Conservation (phyloP, 2,888 invertebrate genomes). For the Tipula helvola region DNA sequence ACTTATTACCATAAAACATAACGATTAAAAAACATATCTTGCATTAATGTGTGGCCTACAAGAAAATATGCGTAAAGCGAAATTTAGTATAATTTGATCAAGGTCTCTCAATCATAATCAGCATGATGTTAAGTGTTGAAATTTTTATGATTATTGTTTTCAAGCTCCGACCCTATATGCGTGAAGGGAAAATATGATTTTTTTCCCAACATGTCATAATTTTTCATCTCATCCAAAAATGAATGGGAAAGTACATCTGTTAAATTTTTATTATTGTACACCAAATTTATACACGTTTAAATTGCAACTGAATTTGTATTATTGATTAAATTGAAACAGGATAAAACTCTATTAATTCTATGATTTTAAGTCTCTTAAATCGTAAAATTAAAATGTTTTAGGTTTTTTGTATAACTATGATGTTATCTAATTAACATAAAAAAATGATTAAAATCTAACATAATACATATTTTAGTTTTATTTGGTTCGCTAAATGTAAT, state of each 20-base stretch:
- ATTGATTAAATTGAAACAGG: neutral
- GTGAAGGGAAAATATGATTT: neutral
- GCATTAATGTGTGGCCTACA: neutral
- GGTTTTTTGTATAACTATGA: neutral
- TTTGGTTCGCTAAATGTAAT: neutral
- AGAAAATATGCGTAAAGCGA: neutral
- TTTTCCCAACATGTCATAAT: neutral
- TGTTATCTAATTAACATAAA: neutral
- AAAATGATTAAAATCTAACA: neutral
- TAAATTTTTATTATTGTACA: neutral
- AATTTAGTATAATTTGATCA: neutral
- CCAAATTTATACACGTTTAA: neutral
- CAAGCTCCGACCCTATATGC: neutral
- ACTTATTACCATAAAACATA: neutral
- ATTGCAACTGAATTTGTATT: neutral
- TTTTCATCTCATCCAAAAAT: neutral
- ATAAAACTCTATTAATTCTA: neutral
- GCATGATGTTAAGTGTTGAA: neutral
- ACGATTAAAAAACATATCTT: neutral
- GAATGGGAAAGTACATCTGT: neutral
- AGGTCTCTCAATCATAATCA: neutral
- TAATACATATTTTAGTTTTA: neutral
- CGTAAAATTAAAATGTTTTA: neutral
- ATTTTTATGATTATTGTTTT: neutral
- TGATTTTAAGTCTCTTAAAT: neutral